Evolutionary conservation across 2,113 vertebrate genomes (phyloP).

Genomic region (Aythya baeri): DNA sequence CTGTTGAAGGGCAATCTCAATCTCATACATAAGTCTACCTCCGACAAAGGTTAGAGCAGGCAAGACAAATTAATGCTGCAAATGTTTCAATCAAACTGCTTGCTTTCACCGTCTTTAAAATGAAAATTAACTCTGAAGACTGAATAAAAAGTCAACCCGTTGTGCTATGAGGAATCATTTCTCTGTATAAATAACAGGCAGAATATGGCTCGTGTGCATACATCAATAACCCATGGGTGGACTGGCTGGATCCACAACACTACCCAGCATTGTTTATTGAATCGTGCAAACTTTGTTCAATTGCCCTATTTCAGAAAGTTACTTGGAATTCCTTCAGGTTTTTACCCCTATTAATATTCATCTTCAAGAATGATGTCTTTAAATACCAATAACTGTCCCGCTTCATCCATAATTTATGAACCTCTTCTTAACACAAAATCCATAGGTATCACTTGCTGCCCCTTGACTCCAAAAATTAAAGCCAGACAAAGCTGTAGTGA

Average conservation of each 20-base stretch:
- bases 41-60: background rate
- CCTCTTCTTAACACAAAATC: constrained; percentile 59
- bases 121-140: background rate
- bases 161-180: accelerated
- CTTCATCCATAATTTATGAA: constrained; percentile 73
- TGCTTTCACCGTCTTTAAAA: background rate
- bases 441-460: constrained; percentile 54
- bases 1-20: background rate
- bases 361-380: constrained; percentile 46
- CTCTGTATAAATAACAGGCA: background rate
- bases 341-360: constrained; percentile 62
- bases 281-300: background rate
- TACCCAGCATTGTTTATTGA: background rate
- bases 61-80: accelerated
- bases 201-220: background rate
- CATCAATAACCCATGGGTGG: background rate
- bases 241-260: too few species aligned
- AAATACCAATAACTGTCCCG: constrained; percentile 59
- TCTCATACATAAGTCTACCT: background rate
- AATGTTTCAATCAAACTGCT: background rate
- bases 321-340: constrained; percentile 4
- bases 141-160: background rate
- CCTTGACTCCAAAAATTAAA: constrained; percentile 68
- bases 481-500: constrained; percentile 10
- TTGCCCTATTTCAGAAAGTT: background rate